Base-by-base conservation (phyloP, 2,113 vertebrate genomes). In the Pholis gunnellus region DNA sequence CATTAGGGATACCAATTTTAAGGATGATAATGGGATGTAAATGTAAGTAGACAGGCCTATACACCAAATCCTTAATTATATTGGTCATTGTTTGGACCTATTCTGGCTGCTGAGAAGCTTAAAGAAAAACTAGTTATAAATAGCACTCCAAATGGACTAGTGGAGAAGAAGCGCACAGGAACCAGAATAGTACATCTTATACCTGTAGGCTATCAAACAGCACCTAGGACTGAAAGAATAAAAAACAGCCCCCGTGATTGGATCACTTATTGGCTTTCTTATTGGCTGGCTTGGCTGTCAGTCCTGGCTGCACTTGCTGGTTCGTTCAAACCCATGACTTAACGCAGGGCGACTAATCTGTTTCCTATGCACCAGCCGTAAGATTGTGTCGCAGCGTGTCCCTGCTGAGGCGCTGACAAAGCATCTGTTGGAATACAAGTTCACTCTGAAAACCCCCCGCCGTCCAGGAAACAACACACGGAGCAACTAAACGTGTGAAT, bases 221-320 rank as follows among this genome's bases (percentile, higher is more conserved):
- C 64, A 44, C 52, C 52, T 14, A 60, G 60, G 75, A 57, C 84
- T 83, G 31, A 61, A 18, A 6, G 13, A 65, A 70, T 3, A 29
- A 84, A 71, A 75, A 88, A 36, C 80, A 48, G 22, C 78, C 40
- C 72, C 5, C 17, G 27, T 82, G 85, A 94, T 87, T 89, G 74
- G 89, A 76, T 81, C 82, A 68, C 81, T 34, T 78, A 79, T 86
- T 15, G 42, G 27, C 18, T 61, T 2, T 85, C 73, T 78, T 44
- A 92, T 94, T 95, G 94, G 95, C 59, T 38, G 69, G 42, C 29
- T 44, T n/a, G 29, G 20, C 79, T 89, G 90, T 75, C 92, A 54
- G 25, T 95, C 82, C 83, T 18, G 0, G 56, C 46, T 75, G 44
- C 44, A 17, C 59, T 29, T 25, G 72, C 69, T 91, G 89, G 69